Conservation (phyloP, 2,888 invertebrate genomes). For the Octonoba sinensis region DNA sequence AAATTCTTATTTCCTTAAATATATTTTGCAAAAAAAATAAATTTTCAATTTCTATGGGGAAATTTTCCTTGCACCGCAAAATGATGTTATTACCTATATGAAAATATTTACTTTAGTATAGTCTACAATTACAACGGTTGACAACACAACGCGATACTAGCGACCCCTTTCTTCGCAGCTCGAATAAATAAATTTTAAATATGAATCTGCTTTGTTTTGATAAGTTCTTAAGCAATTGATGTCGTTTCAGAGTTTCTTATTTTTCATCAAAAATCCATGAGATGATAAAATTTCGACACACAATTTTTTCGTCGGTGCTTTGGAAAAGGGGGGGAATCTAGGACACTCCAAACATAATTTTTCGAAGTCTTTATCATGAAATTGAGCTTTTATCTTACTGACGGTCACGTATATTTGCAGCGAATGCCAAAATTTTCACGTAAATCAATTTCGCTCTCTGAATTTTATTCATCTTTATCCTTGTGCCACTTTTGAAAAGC, state of each 20-base stretch:
- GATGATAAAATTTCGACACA: conserved; percentile 25
- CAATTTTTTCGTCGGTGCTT: neutral
- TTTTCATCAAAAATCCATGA: conserved; percentile 10
- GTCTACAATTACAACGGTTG: too few relatives aligned
- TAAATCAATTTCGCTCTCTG: conserved; percentile 33
- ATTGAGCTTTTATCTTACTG: conserved; percentile 19
- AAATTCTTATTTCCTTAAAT: too few relatives aligned
- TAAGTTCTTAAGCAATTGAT: conserved; percentile 18
- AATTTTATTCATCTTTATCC: conserved; percentile 45
- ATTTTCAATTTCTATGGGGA: too few relatives aligned
- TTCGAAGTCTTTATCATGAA: conserved; percentile 18
- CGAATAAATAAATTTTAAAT: too few relatives aligned
- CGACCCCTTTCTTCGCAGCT: conserved; percentile 24
- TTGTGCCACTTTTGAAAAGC: conserved; percentile 45
- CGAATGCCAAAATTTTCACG: conserved; percentile 26
- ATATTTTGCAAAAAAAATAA: too few relatives aligned
- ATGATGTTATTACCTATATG: too few relatives aligned
- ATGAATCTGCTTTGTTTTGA: conserved; percentile 28
- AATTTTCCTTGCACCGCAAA: too few relatives aligned
- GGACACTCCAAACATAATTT: conserved; percentile 33
- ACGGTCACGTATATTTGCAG: conserved; percentile 20
- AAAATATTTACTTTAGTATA: too few relatives aligned
- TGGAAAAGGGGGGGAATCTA: conserved; percentile 8
- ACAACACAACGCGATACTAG: conserved; percentile 8
- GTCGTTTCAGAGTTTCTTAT: neutral